Evolutionary conservation across 2,888 invertebrate species (phyloP).

Genomic region (Leptinotarsa rubiginosa): DNA sequence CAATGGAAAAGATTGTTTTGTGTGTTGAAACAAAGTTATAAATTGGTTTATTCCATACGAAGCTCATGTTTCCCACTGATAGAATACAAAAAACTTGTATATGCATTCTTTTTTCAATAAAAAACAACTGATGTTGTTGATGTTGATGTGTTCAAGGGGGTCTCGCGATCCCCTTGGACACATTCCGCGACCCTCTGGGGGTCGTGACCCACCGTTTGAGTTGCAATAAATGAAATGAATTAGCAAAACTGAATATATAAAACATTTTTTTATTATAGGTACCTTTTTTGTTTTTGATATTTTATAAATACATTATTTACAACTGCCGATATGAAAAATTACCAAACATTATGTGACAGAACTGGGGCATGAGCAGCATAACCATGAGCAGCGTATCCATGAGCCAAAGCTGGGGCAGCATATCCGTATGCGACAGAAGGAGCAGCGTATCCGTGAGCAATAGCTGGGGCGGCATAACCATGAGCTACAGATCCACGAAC

Average conservation of each 20-base stretch:
- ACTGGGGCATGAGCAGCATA: conserved; percentile 36
- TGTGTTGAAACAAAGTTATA: no score
- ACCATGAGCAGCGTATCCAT: conserved; percentile 43
- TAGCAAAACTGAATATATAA: not conserved
- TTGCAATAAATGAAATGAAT: no score
- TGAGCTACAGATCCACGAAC: conserved; percentile 29
- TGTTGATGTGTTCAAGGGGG: no score
- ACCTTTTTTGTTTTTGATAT: not conserved
- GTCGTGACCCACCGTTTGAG: no score
- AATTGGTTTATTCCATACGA: no score
- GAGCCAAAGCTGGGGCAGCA: conserved; percentile 33
- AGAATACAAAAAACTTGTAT: no score
- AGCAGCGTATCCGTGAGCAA: conserved; percentile 42
- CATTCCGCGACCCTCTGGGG: no score
- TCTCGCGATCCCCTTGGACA: no score
- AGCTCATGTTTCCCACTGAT: no score
- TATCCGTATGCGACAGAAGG: conserved; percentile 32
- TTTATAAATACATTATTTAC: conserved; percentile 24
- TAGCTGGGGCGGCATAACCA: conserved; percentile 39
- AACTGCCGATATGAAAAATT: conserved; percentile 58
- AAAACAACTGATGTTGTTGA: no score
- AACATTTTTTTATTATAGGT: conserved; percentile 14
- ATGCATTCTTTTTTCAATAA: no score
- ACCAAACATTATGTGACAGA: conserved; percentile 61
- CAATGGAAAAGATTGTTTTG: no score